Conservation (phyloP, 2,797 vertebrate species). For the Pseudomugil gertrudae region DNA sequence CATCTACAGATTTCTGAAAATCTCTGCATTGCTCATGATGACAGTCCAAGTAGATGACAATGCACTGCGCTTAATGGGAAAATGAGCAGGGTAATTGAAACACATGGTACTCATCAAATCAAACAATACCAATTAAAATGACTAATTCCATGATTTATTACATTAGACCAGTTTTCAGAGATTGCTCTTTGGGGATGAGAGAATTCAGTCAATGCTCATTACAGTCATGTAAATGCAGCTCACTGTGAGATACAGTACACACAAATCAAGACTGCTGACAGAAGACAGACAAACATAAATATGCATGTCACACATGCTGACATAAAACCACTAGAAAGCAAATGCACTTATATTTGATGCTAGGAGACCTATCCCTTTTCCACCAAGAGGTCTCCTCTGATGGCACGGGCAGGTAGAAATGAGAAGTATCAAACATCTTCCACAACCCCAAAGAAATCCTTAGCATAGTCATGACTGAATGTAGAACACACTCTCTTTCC, state of each 20-base stretch:
- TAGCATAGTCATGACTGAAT: background rate
- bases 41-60: constrained; percentile 48
- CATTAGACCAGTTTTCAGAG: constrained; percentile 64
- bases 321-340: background rate
- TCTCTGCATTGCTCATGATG: constrained; percentile 42
- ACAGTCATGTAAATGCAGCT: constrained; percentile 23
- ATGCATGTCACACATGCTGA: constrained; percentile 39
- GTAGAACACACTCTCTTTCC: background rate
- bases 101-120: constrained; percentile 68
- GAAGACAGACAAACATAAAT: constrained; percentile 33
- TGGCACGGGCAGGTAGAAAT: background rate
- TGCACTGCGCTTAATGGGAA: constrained; percentile 56
- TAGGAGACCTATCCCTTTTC: background rate
- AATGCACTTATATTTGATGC: background rate
- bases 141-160: constrained; percentile 73
- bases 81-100: constrained; percentile 71
- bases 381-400: background rate
- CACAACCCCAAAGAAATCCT: background rate
- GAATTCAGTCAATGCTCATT: constrained; percentile 39
- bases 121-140: constrained; percentile 72
- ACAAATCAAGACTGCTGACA: constrained; percentile 16
- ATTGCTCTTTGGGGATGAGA: constrained; percentile 55
- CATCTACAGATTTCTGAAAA: constrained; percentile 18
- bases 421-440: background rate
- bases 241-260: constrained; percentile 11